These are phyloP conservation scores for Drosophila punjabiensis DNA, from an alignment of 1,140 invertebrate species.

Conservation along the genomic window DNA sequence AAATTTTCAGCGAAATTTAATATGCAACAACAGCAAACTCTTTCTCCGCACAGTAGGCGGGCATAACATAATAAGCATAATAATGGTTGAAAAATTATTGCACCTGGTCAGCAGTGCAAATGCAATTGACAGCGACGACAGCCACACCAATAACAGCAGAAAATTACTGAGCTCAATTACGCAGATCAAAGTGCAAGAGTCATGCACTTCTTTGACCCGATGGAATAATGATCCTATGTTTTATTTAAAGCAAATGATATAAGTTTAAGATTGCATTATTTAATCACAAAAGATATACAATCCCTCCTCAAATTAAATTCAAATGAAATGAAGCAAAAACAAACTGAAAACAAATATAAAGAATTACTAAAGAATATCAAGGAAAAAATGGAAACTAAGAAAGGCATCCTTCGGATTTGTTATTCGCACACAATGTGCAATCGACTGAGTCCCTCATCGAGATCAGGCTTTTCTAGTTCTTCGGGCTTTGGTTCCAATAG, in stretches of 20 bases:
- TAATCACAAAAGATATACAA: not conserved
- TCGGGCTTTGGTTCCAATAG: constrained; percentile 49
- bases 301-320: too few relatives aligned
- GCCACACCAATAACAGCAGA: constrained; percentile 9
- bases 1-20: constrained; percentile 61
- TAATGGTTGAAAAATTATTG: constrained; percentile 47
- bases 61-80: constrained; percentile 44
- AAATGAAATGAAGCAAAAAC: not conserved
- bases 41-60: constrained; percentile 7
- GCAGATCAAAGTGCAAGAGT: constrained; percentile 24
- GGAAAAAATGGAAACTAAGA: not conserved
- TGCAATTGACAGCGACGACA: constrained; percentile 23
- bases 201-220: not conserved
- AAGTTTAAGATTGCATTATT: not conserved
- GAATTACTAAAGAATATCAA: not conserved
- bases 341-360: not conserved
- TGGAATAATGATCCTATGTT: not conserved
- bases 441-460: not conserved
- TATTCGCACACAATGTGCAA: constrained; percentile 43
- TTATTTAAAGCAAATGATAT: not conserved
- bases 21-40: constrained; percentile 10
- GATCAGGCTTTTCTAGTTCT: constrained; percentile 26
- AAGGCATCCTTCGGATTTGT: not conserved
- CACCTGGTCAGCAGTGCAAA: constrained; percentile 20
- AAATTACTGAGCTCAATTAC: constrained; percentile 28